These are phyloP conservation scores for Cabera pusaria DNA, from an alignment of 2,888 invertebrate species.

Conservation along the genomic window DNA sequence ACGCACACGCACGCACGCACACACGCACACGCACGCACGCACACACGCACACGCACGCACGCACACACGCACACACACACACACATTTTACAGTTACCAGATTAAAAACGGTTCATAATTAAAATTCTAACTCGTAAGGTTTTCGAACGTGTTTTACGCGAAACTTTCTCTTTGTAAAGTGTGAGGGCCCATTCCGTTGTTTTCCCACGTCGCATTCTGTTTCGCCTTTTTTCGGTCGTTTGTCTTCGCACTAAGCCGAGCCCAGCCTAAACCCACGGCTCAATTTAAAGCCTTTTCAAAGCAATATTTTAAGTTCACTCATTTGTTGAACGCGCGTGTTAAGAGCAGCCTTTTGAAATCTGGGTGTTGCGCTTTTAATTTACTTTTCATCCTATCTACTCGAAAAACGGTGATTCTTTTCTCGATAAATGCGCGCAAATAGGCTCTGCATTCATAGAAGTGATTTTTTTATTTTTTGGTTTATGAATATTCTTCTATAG, in stretches of 20 bases:
- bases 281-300: conserved; percentile 51
- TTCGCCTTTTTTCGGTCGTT: conserved; percentile 53
- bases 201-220: conserved; percentile 33
- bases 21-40: too few species aligned
- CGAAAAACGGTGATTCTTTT: too few species aligned
- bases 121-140: conserved; percentile 16
- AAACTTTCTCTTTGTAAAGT: conserved; percentile 23
- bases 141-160: conserved; percentile 21
- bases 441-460: too few species aligned
- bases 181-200: conserved; percentile 16
- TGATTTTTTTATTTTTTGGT: too few species aligned
- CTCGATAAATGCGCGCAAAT: too few species aligned
- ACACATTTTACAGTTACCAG: too few species aligned
- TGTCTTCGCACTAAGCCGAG: conserved; percentile 50
- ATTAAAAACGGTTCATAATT: conserved; percentile 13
- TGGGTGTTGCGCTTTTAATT: conserved; percentile 13
- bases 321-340: conserved; percentile 45
- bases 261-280: conserved; percentile 50
- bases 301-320: conserved; percentile 51
- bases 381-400: conserved; percentile 2
- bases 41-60: too few species aligned
- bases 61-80: too few species aligned
- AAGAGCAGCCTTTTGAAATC: conserved; percentile 29
- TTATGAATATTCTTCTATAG: too few species aligned
- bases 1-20: too few species aligned